Conservation (phyloP, 53 echinoderm and acorn worm genomes). For the Stichopus horrens region DNA sequence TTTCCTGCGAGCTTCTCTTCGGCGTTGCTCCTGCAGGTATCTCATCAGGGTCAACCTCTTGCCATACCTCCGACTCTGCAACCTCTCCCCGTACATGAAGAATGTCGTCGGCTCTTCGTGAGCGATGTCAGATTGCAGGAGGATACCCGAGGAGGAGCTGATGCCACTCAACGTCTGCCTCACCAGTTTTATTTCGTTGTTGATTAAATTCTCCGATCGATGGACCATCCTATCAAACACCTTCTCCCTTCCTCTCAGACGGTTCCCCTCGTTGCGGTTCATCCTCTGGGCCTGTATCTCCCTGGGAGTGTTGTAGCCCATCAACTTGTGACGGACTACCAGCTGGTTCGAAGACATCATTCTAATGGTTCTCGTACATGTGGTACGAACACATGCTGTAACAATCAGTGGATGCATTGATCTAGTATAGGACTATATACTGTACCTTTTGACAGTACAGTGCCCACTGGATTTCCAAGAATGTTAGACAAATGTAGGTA, state of each 20-base stretch:
- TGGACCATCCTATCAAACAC: slow-evolving; percentile 67
- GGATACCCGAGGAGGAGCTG: slow-evolving; percentile 62
- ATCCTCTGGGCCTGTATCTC: slow-evolving; percentile 72
- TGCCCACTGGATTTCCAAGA: too few species aligned
- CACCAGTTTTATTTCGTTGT: slow-evolving; percentile 65
- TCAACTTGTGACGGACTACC: not conserved
- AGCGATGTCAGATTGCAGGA: slow-evolving; percentile 50
- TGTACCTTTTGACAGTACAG: too few species aligned
- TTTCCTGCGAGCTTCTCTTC: not conserved
- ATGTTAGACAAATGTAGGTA: too few species aligned
- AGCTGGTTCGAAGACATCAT: slow-evolving; percentile 21
- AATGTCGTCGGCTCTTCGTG: slow-evolving; percentile 59
- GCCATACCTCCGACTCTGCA: slow-evolving; percentile 75
- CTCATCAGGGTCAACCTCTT: slow-evolving; percentile 80
- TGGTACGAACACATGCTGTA: too few species aligned
- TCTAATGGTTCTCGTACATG: not conserved
- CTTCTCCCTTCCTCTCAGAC: slow-evolving; percentile 52
- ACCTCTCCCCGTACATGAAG: slow-evolving; percentile 91
- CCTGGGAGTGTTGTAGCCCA: slow-evolving; percentile 67
- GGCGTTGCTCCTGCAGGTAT: slow-evolving; percentile 70
- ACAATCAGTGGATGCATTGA: too few species aligned
- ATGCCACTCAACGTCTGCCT: slow-evolving; percentile 64
- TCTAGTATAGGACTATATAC: too few species aligned
- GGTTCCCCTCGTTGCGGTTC: slow-evolving; percentile 76
- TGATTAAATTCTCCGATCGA: slow-evolving; percentile 62